phyloP scores from a whole-genome alignment of 2,888 invertebrate species.

The Parthenolecanium corni region DNA sequence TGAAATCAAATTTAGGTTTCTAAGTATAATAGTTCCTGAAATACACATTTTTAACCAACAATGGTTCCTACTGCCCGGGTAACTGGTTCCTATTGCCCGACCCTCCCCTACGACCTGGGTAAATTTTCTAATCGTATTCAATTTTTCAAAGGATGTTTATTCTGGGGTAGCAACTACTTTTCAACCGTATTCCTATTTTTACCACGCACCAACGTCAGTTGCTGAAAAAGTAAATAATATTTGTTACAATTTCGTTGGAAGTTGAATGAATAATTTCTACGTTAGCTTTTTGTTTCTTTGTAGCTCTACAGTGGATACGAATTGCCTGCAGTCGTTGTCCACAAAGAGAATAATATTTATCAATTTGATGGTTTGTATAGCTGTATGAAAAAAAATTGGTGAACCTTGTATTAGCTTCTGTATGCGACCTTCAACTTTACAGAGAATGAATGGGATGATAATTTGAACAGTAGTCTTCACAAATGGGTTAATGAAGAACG shows the following conservation, averaged over 20 bases:
- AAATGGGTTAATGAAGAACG: constrained; percentile 83
- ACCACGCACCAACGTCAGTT: constrained; percentile 57
- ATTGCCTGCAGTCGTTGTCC: constrained; percentile 29
- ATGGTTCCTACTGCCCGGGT: too few relatives aligned
- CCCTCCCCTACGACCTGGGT: too few relatives aligned
- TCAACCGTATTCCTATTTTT: constrained; percentile 80
- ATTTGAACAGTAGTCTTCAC: constrained; percentile 59
- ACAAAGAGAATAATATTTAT: constrained; percentile 28
- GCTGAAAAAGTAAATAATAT: constrained; percentile 43
- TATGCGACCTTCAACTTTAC: background rate
- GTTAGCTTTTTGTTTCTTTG: background rate
- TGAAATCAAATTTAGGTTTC: background rate
- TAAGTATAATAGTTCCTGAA: too few relatives aligned
- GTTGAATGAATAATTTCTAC: background rate
- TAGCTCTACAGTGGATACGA: constrained; percentile 19
- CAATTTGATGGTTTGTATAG: constrained; percentile 23
- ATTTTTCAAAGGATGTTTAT: constrained; percentile 42
- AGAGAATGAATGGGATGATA: constrained; percentile 30
- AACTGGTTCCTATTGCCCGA: too few relatives aligned
- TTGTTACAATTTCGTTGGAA: constrained; percentile 21
- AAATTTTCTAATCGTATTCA: background rate
- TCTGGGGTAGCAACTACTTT: constrained; percentile 51
- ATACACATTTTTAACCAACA: too few relatives aligned
- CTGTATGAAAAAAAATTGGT: too few relatives aligned
- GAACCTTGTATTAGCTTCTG: background rate